These are phyloP conservation scores for Ctenoplectra terminalis DNA, from an alignment of 1,140 invertebrate species.

Conservation along the genomic window DNA sequence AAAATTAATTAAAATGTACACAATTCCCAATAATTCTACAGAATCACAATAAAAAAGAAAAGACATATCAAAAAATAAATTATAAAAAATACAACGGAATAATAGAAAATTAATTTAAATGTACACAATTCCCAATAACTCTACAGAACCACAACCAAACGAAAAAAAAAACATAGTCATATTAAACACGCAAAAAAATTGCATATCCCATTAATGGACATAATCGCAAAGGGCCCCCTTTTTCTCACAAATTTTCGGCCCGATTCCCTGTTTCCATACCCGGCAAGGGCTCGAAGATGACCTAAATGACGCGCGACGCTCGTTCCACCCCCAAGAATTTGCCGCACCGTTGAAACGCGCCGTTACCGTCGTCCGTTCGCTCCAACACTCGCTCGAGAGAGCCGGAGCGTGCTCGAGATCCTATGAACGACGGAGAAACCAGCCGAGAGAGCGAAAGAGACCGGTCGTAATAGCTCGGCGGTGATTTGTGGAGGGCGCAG, in stretches of 20 bases:
- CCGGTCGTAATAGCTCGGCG: slow-evolving; percentile 57
- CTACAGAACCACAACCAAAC: too few relatives aligned
- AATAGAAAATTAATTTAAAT: too few relatives aligned
- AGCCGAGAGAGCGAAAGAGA: neutral
- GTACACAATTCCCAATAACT: too few relatives aligned
- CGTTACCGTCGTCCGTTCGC: neutral
- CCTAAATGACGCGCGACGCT: slow-evolving; percentile 15
- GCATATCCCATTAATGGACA: neutral
- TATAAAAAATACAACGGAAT: too few relatives aligned
- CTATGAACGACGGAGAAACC: neutral
- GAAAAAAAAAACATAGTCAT: too few relatives aligned
- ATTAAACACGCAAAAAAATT: too few relatives aligned
- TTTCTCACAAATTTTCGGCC: neutral
- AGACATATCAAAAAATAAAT: too few relatives aligned
- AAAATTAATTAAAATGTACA: too few relatives aligned
- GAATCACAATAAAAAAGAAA: too few relatives aligned
- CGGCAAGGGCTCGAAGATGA: neutral
- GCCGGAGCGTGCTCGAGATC: neutral
- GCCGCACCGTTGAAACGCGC: neutral
- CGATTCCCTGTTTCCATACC: neutral
- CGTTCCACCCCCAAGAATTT: slow-evolving; percentile 12
- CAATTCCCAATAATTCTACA: too few relatives aligned
- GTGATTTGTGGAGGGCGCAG: slow-evolving; percentile 70
- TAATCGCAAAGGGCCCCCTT: neutral
- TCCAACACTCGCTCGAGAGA: neutral